A percentile compares a stretch with the other conserved stretches of the same genome.
Conservation (phyloP, 1,140 invertebrate species). For the Sitophilus oryzae region DNA sequence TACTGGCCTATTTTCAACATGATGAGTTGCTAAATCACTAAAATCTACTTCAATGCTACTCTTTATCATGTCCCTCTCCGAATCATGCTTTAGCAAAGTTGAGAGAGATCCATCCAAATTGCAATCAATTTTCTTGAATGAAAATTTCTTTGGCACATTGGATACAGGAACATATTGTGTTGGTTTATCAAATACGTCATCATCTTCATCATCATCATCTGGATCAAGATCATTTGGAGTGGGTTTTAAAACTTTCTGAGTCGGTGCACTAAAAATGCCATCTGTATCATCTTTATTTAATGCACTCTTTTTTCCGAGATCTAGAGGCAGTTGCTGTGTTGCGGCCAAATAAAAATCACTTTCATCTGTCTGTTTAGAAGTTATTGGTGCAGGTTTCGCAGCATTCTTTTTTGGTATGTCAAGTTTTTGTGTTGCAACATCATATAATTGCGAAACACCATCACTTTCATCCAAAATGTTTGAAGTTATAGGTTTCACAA, state of each 20-base stretch:
- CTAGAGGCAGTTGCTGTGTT: slow-evolving; percentile 4
- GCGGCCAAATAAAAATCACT: slow-evolving; percentile 5
- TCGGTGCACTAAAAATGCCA: slow-evolving; percentile 4
- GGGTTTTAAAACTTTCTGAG: slow-evolving; percentile 16
- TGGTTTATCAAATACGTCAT: slow-evolving; percentile 3
- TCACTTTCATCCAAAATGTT: too few relatives aligned
- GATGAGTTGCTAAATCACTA: neutral
- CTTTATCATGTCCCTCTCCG: neutral
- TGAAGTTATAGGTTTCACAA: too few relatives aligned
- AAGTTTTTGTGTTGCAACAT: too few relatives aligned
- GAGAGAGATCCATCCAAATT: neutral
- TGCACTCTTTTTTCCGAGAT: too few relatives aligned
- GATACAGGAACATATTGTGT: neutral
- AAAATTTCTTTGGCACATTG: neutral
- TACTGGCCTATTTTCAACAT: neutral
- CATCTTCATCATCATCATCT: too few relatives aligned
- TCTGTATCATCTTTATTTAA: slow-evolving; percentile 5
- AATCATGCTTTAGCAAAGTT: neutral
- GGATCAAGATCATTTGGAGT: too few relatives aligned
- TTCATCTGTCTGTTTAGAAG: neutral
- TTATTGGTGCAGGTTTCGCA: neutral
- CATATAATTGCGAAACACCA: neutral
- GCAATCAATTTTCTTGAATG: neutral
- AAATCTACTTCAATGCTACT: neutral
- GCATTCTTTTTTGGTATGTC: neutral